Percentiles rank a stretch among this genome's conserved stretches.
Conservation (phyloP, 2,888 invertebrate species). For the Tineola bisselliella region DNA sequence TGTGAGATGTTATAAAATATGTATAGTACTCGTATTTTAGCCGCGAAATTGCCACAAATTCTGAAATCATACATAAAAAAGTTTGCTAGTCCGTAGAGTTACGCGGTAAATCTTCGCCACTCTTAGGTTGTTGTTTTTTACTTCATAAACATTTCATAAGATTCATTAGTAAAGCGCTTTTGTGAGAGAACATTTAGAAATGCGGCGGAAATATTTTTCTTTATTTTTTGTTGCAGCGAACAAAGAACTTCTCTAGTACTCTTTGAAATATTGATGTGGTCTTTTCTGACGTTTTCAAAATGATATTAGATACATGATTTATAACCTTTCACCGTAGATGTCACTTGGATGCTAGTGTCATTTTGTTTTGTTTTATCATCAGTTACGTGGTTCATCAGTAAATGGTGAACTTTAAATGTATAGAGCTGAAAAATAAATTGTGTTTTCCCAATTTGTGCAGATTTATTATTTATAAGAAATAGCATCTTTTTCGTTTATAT, state of each 20-base stretch:
- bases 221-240: not conserved
- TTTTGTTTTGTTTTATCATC: not conserved
- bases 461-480: no score
- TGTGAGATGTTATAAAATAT: no score
- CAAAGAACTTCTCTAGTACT: not conserved
- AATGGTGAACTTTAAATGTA: no score
- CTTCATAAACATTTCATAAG: not conserved
- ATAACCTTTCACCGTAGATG: not conserved
- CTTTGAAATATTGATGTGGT: not conserved
- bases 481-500: no score
- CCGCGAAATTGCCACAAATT: no score
- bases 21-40: no score
- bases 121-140: not conserved
- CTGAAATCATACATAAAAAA: no score
- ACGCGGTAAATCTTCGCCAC: not conserved
- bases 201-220: not conserved
- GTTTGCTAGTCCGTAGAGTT: no score
- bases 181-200: not conserved
- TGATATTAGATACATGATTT: not conserved
- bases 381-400: not conserved
- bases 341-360: not conserved
- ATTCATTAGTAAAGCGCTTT: not conserved
- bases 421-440: no score
- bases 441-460: no score
- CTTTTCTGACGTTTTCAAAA: not conserved